Base-by-base conservation (phyloP, 1,140 invertebrate species). In the Coelopa frigida region DNA sequence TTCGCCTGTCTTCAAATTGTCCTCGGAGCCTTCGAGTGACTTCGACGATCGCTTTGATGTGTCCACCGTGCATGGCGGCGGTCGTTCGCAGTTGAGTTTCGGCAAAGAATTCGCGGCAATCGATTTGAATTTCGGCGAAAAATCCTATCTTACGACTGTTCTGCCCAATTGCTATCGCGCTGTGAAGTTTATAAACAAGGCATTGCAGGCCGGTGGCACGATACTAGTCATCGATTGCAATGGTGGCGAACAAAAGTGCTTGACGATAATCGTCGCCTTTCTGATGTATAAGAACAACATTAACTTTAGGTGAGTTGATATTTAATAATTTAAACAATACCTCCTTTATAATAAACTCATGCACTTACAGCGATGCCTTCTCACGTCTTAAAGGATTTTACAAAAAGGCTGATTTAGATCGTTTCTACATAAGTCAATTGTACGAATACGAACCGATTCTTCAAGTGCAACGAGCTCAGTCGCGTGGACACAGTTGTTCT, bases 391-490 rank as follows among this genome's bases (percentile, higher is more conserved):
- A 55, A 45, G 37, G 36, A 20, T 41, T 50, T 42, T 48, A 48
- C 39, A 47, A 47, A 24, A 53, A 53, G 27, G 47, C 50, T 39
- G 53, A 55, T 50, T 41, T 55, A 27, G 53, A 55, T 44, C 45
- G 45, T 15, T 55, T 53, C 23, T 53, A 49, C 39, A 49, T 42
- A 21, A 55, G 27, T 22, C 53, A 55, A 49, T 31, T 55, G 8
- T 53, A 55, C 22, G 53, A 55, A 37, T 55, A 55, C 43, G 53
- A 55, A 32, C 53, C 53, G 10, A 55, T 55, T 15, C 33, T 55
- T 12, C 51, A 55, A 35, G 53, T 55, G 8, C 51, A 55, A 29
- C 48, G 51, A 29, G 41, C 53, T 15, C 48, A 49, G 21, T 48
- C 50, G 8, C n/a, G 47, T 3, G 53, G 53, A 12, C 47, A 52